These are phyloP conservation scores for Cryptocephalus primarius DNA, from an alignment of 2,888 invertebrate genomes.

Conservation along the genomic window DNA sequence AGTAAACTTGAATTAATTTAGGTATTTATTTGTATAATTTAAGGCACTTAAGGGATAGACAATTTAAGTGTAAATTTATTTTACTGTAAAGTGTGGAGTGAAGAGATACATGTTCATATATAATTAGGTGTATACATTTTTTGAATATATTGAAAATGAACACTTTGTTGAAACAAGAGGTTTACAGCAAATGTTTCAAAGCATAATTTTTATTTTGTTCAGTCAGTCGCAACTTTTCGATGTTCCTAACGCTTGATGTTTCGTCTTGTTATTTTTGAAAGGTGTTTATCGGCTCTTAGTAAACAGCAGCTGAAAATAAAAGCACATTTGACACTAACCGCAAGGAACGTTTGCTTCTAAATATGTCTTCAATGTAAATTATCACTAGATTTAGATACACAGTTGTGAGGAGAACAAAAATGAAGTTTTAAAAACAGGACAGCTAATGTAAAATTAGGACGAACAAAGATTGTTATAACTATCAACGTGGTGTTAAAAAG, in stretches of 20 bases:
- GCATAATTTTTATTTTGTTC: background rate
- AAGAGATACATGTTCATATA: background rate
- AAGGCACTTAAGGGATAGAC: background rate
- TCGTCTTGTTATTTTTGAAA: conserved; percentile 13
- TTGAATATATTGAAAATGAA: background rate
- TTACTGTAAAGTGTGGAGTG: too few relatives aligned
- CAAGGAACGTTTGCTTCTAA: background rate
- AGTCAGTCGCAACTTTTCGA: background rate
- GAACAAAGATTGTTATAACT: too few relatives aligned
- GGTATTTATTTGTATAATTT: background rate
- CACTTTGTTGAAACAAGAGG: background rate
- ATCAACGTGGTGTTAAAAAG: background rate
- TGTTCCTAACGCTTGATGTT: conserved; percentile 8
- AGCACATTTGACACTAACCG: background rate
- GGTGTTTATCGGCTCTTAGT: conserved; percentile 22
- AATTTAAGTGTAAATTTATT: too few relatives aligned
- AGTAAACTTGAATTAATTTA: background rate
- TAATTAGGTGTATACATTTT: background rate
- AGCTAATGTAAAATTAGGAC: too few relatives aligned
- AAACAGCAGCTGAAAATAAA: conserved; percentile 32
- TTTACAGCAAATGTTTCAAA: background rate
- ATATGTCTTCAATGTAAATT: too few relatives aligned
- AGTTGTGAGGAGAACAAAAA: too few relatives aligned
- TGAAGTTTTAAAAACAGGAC: too few relatives aligned
- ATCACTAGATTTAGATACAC: too few relatives aligned